Evolutionary conservation across 2,888 invertebrate species (phyloP), one percentile per base, ranked within the genome.

Genomic region (Xestia c-nigrum): DNA sequence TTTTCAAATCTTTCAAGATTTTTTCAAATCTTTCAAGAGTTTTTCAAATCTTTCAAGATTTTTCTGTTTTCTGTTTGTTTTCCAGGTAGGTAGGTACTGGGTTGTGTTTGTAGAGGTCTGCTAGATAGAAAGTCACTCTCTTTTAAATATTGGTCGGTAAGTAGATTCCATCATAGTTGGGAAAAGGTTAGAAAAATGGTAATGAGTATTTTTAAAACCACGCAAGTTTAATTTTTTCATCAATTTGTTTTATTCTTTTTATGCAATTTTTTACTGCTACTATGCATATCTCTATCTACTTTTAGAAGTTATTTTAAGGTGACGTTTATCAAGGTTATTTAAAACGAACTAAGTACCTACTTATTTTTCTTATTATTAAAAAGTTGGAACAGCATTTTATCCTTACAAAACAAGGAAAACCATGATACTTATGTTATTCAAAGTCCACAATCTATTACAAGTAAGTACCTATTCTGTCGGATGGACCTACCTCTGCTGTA

Each of bases 321-420:
- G n/a, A 47, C 24, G 24, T 50, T 52, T 47, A 21, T 50, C 43
- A 74, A 65, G 65, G 50, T 50, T 59, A 65, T 55, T n/a, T 65
- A 5, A 46, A 57, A 81, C 16, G 0, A 43, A 14, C 16, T 4
- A 31, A 31, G 31, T 31, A 31, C 31, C 31, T 31, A 31, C 31
- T 31, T 31, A 6, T 31, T 47, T 40, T 76, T n/a, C 1, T 55
- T 47, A 14, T 70, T 24, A 9, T n/a, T 57, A n/a, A 57, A n/a
- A 46, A 69, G 19, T 43, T 43, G 6, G 14, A 66, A 57, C 14
- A 52, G 19, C 24, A 66, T 50, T 43, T 74, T 70, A 31, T 24
- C 65, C 43, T 59, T 43, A 38, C 9, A 52, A 43, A 65, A 81
- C 46, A 74, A 81, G 78, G 78, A 74, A 78, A 81, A 59, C 43